These are phyloP conservation scores for Hydractinia symbiolongicarpus DNA, from an alignment of 30 jellyfish, hydroid and myxozoan genomes.

Conservation along the genomic window DNA sequence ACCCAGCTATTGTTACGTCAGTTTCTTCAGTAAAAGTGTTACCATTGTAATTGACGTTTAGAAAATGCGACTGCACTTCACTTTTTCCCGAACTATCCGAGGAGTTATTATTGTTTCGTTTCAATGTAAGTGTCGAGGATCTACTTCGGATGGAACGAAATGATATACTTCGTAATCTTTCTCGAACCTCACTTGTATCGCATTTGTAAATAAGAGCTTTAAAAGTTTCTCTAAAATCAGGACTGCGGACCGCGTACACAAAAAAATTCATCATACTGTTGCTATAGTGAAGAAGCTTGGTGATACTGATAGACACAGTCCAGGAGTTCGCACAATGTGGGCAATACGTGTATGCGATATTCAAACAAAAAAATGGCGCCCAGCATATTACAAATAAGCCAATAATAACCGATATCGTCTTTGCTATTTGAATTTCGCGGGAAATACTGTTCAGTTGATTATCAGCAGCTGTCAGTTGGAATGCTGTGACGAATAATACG, in stretches of 20 bases:
- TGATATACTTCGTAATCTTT: slow-evolving; percentile 14
- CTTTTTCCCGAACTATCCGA: too few relatives aligned
- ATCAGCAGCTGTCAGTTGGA: slow-evolving; percentile 34
- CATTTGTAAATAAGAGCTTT: slow-evolving; percentile 44
- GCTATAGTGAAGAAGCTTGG: slow-evolving; percentile 54
- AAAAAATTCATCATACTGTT: slow-evolving; percentile 83
- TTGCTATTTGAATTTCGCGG: slow-evolving; percentile 72
- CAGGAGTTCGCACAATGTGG: slow-evolving; percentile 37
- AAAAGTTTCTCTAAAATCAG: slow-evolving; percentile 64
- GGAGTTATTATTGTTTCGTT: too few relatives aligned
- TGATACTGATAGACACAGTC: neutral
- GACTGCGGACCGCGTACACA: slow-evolving; percentile 93
- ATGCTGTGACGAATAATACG: slow-evolving; percentile 57
- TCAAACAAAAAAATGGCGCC: slow-evolving; percentile 77
- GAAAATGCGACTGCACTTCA: too few relatives aligned
- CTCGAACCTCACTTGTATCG: slow-evolving; percentile 8
- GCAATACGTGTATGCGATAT: slow-evolving; percentile 46
- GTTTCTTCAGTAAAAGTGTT: too few relatives aligned
- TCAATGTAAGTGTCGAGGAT: neutral
- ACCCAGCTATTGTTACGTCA: too few relatives aligned
- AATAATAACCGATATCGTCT: slow-evolving; percentile 65
- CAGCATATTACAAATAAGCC: slow-evolving; percentile 75
- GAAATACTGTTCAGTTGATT: slow-evolving; percentile 28
- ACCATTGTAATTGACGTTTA: too few relatives aligned
- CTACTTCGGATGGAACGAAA: slow-evolving; percentile 5